phyloP scores from a whole-genome alignment of 2,888 invertebrate species.

The Stenoptilia bipunctidactyla region DNA sequence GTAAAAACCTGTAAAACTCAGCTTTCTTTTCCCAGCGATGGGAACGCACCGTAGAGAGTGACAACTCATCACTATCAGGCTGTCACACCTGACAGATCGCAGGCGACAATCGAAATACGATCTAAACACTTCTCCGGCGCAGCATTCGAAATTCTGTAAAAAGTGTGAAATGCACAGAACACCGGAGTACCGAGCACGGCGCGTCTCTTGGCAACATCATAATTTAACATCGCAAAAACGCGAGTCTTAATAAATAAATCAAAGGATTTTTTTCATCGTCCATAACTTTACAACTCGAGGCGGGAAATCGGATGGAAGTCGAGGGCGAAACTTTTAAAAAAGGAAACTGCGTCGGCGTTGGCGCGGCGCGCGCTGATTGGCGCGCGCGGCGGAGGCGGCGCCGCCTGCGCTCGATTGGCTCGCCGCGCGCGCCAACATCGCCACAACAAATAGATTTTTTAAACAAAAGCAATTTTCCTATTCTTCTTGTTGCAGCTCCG shows the following conservation, averaged over 20 bases:
- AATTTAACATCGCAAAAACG: constrained; percentile 56
- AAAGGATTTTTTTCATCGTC: constrained; percentile 54
- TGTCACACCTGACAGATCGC: neutral
- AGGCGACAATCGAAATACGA: no score
- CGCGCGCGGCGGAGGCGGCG: constrained; percentile 49
- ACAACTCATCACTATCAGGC: neutral
- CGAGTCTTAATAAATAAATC: constrained; percentile 60
- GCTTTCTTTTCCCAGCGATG: neutral
- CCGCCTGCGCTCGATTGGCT: constrained; percentile 48
- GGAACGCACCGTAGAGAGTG: neutral
- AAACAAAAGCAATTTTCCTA: constrained; percentile 71
- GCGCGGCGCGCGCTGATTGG: constrained; percentile 43
- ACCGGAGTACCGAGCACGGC: constrained; percentile 19
- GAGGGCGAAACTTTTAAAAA: constrained; percentile 68
- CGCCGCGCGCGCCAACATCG: constrained; percentile 48
- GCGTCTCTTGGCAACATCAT: constrained; percentile 49
- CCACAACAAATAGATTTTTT: constrained; percentile 69
- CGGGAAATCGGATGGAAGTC: constrained; percentile 69
- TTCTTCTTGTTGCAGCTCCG: constrained; percentile 64
- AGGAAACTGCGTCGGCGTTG: constrained; percentile 64
- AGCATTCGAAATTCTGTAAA: constrained; percentile 22
- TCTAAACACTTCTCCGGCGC: neutral
- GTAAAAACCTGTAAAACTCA: no score
- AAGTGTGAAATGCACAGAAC: constrained; percentile 34
- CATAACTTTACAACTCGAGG: constrained; percentile 58